These are phyloP conservation scores for Stercorarius parasiticus DNA, from an alignment of 2,113 vertebrate species.

Conservation along the genomic window DNA sequence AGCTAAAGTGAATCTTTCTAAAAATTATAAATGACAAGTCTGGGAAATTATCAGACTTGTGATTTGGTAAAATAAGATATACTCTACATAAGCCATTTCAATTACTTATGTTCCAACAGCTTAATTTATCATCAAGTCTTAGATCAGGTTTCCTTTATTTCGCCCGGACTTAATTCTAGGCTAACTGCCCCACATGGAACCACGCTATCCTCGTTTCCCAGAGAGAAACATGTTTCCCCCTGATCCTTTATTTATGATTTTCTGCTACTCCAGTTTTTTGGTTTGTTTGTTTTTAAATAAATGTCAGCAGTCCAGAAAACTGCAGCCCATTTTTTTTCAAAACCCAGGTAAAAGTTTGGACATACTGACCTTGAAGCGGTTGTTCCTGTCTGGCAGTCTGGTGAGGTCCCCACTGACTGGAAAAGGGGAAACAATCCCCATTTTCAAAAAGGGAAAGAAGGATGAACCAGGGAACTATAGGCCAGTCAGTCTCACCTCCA, in stretches of 20 bases:
- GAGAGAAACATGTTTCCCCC: background rate
- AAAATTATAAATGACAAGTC: background rate
- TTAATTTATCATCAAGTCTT: background rate
- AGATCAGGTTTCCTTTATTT: background rate
- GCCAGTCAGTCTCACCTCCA: too few species aligned
- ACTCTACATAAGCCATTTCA: background rate
- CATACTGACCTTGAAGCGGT: background rate
- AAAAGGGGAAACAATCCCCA: too few species aligned
- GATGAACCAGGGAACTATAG: too few species aligned
- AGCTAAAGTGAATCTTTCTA: background rate
- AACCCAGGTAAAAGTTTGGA: background rate
- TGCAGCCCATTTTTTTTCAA: background rate
- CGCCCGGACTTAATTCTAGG: background rate
- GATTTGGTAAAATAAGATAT: background rate
- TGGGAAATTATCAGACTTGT: background rate
- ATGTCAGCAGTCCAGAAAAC: background rate
- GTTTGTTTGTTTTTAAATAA: background rate
- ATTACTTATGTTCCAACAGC: background rate
- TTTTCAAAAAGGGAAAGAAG: too few species aligned
- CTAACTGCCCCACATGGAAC: background rate
- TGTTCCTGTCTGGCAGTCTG: too few species aligned
- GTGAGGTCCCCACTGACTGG: too few species aligned
- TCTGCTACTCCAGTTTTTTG: background rate
- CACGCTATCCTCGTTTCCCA: background rate
- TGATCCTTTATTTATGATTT: rapidly evolving